These are phyloP conservation scores for Oceanites oceanicus DNA, from an alignment of 2,113 vertebrate genomes.

Conservation along the genomic window DNA sequence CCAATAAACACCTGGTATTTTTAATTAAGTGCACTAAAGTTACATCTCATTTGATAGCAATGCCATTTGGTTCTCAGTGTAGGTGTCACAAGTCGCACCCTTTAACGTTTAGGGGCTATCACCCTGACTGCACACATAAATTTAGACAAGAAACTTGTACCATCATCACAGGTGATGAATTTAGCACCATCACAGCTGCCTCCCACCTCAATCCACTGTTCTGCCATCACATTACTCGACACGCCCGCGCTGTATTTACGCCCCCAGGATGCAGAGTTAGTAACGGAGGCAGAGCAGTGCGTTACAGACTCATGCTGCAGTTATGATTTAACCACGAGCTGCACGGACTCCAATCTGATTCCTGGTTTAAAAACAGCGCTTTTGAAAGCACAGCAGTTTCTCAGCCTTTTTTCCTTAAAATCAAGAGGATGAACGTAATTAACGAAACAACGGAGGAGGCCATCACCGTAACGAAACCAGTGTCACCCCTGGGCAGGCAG, in stretches of 20 bases:
- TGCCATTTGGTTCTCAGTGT: background rate
- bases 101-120: background rate
- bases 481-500: accelerated
- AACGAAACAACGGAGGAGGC: background rate
- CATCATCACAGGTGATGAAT: background rate
- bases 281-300: background rate
- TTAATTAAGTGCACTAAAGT: background rate
- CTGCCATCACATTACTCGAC: background rate
- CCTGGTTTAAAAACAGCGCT: background rate
- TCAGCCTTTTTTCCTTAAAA: background rate
- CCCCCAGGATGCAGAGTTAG: background rate
- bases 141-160: background rate
- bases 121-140: accelerated
- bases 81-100: background rate
- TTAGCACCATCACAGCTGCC: background rate
- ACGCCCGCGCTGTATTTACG: background rate
- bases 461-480: accelerated
- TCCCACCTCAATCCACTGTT: background rate
- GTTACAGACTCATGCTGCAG: background rate
- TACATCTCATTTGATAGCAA: background rate
- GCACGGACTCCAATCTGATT: background rate
- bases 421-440: background rate
- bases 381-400: background rate
- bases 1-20: background rate
- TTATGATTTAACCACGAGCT: background rate